Base-by-base conservation (phyloP, 1,140 invertebrate genomes). In the Piezodorus guildinii region DNA sequence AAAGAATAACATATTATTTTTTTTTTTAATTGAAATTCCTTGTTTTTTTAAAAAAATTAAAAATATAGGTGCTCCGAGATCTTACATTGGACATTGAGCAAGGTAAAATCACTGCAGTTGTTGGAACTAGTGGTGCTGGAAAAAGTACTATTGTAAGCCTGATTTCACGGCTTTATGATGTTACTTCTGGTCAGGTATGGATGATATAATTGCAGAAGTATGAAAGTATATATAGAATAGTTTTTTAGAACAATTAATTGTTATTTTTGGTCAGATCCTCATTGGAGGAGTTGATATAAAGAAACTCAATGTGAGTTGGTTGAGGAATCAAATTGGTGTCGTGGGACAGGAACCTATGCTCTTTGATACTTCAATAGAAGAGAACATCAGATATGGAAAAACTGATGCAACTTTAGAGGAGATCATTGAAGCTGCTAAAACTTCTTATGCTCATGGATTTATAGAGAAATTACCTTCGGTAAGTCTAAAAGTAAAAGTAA, bases 311-410 rank as follows among this genome's bases (percentile, higher is more conserved):
- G 34, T 12, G 6, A 39, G 34, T 12, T 39, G 34, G 34, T 10
- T 90, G 21, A 77, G 86, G 3, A 74, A 77, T 14, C 79, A 83
- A 54, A 83, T 90, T 56, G 87, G 86, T 12, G 79, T 90, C n/a
- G 88, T 91, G 0, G 83, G 85, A 3, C 89, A 91, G 75, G 87
- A 91, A 70, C 87, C 88, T 0, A 80, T 87, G 15, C 74, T 91
- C 0, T 91, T 90, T 68, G 84, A 82, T 39, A 82, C 80, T 1
- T 84, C 84, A 0, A 85, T 91, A 17, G 79, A 75, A 21, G 85
- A 89, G 72, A 91, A 91, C 73, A 89, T 91, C 62, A 76, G 83
- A 17, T 86, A 86, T 69, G 88, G 88, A 0, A 72, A 78, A 2
- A 78, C 79, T 27, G 74, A 79, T 62, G 83, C 83, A 1, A 79